A percentile compares a stretch with the other conserved stretches of the same genome.
phyloP scores from a whole-genome alignment of 2,888 invertebrate genomes.

The Ennomos quercinarius region DNA sequence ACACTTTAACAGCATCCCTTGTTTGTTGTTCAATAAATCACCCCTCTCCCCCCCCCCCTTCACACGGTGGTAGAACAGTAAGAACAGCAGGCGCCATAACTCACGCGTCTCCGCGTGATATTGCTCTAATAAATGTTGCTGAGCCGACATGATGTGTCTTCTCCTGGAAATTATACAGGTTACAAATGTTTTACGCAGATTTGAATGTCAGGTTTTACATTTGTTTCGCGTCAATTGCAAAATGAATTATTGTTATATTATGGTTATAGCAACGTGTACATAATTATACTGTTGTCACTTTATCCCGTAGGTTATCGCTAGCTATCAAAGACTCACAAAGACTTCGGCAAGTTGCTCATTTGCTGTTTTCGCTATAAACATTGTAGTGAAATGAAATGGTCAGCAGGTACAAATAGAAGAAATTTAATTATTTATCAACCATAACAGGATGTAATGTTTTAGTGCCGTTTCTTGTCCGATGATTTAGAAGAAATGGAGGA shows the following conservation, averaged over 20 bases:
- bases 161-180: conserved; percentile 6
- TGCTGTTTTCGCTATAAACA: no score
- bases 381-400: no score
- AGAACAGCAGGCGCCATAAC: conserved; percentile 9
- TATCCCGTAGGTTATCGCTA: no score
- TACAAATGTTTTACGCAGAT: conserved; percentile 9
- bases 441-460: no score
- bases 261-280: no score
- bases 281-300: no score
- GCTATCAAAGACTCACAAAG: neutral
- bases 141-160: conserved; percentile 13
- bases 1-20: conserved; percentile 11
- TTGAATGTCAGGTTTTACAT: conserved; percentile 6
- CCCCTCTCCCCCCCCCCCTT: neutral
- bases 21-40: conserved; percentile 2
- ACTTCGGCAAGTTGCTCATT: neutral
- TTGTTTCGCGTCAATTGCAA: no score
- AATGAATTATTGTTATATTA: no score
- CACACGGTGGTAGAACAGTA: neutral
- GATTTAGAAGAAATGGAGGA: no score
- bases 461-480: no score
- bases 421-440: no score
- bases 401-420: no score
- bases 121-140: conserved; percentile 31
- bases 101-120: conserved; percentile 28